These are phyloP conservation scores for Papilio xuthus DNA, from an alignment of 1,140 invertebrate species.

Conservation along the genomic window DNA sequence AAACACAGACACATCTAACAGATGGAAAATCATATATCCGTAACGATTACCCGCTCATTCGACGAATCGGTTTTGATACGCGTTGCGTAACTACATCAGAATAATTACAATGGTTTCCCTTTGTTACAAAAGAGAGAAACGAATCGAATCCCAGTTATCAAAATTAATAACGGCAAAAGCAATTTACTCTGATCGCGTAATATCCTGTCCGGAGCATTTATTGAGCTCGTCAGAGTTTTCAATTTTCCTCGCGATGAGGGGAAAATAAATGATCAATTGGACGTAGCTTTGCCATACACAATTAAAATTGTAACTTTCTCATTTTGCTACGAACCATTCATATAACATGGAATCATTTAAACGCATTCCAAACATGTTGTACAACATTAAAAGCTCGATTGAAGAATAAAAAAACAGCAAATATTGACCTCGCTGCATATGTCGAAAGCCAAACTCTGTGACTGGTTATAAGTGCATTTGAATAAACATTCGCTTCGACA, in stretches of 20 bases:
- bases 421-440: conserved; percentile 80
- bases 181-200: conserved; percentile 79
- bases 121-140: conserved; percentile 81
- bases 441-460: conserved; percentile 75
- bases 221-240: conserved; percentile 67
- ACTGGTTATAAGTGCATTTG: conserved; percentile 77
- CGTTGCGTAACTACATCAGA: conserved; percentile 64
- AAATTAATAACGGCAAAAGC: conserved; percentile 80
- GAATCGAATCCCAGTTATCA: conserved; percentile 80
- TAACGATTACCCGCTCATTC: conserved; percentile 50
- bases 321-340: not conserved
- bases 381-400: conserved; percentile 55
- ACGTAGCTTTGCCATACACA: conserved; percentile 40
- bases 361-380: conserved; percentile 45
- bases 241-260: conserved; percentile 58
- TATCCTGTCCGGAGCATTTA: conserved; percentile 73
- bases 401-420: conserved; percentile 59
- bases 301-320: conserved; percentile 4
- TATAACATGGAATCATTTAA: not conserved
- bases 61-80: conserved; percentile 55
- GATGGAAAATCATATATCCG: conserved; percentile 55
- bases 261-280: conserved; percentile 50
- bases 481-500: conserved; percentile 77
- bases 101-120: conserved; percentile 79
- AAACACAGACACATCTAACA: conserved; percentile 53